Evolutionary conservation across 1,140 invertebrate genomes (phyloP).

Genomic region (Drosophila setifemur): DNA sequence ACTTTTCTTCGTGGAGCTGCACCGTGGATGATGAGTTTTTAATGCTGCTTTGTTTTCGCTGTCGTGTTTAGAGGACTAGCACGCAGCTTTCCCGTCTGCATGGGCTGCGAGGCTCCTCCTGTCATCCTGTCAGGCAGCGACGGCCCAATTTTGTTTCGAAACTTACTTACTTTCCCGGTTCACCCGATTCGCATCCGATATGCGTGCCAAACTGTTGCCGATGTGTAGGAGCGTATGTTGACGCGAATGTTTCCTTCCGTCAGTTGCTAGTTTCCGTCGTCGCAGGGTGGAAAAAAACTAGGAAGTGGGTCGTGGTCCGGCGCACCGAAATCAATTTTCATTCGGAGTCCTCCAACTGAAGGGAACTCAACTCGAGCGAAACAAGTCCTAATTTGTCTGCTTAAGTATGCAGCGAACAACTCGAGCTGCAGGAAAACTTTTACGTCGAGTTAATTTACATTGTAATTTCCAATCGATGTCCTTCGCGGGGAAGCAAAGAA

Average conservation of each 20-base stretch:
- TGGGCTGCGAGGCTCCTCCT: constrained; percentile 9
- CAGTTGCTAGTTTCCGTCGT: constrained; percentile 43
- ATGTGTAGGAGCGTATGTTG: constrained; percentile 38
- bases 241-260: constrained; percentile 53
- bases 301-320: no score
- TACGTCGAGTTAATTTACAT: constrained; percentile 58
- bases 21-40: constrained; percentile 59
- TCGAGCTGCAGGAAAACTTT: constrained; percentile 40
- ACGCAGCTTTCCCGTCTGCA: constrained; percentile 53
- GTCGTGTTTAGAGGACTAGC: constrained; percentile 51
- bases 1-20: constrained; percentile 29
- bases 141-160: constrained; percentile 69
- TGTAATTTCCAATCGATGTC: constrained; percentile 56
- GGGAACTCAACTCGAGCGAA: constrained; percentile 9
- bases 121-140: constrained; percentile 44
- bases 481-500: constrained; percentile 9
- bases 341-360: constrained; percentile 4
- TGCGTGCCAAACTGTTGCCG: constrained; percentile 66
- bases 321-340: constrained; percentile 47
- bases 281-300: not conserved
- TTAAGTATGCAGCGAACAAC: constrained; percentile 37
- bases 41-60: constrained; percentile 57
- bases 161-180: constrained; percentile 43
- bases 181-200: constrained; percentile 45
- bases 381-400: constrained; percentile 42